Evolutionary conservation across 2,888 invertebrate species (phyloP), one percentile per base, ranked within the genome.

Genomic region (Drosophila ezoana): DNA sequence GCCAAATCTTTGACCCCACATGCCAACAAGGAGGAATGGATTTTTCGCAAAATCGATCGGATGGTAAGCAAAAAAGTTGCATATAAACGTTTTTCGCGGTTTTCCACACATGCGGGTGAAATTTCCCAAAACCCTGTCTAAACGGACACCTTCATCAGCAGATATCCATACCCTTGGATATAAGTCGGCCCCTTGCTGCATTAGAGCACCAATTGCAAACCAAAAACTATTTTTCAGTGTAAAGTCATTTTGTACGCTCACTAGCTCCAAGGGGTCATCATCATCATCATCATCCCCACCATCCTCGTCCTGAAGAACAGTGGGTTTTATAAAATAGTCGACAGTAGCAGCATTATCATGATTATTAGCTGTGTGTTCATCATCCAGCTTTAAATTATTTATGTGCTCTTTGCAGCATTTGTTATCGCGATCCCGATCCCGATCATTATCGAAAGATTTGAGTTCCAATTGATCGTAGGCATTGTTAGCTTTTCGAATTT

Each of bases 161-260:
- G 18, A 18, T 33, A 52, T 61, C 16, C 81, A 58, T 90, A 97
- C 97, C 96, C 96, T 98, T 49, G 98, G 98, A 93, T 98, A 97
- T 76, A 97, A 93, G 70, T 97, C 97, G 68, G 97, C 97, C 72
- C 97, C 98, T 92, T 98, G 98, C 89, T 98, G 96, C 94, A 99
- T 95, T 87, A 99, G 95, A 28, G 98, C 98, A 32, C 98, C 98
- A 44, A 98, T 97, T 78, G 97, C 97, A 93, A 98, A 98, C 98
- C 98, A 98, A 93, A 99, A 97, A 81, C 97, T 97, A 93, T 99
- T 97, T 82, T 95, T 95, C 70, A 97, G 92, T 61, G 95, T 96
- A 92, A 97, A 98, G 91, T 96, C 96, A 93, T 97, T 97, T 92
- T 96, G 95, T 61, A 95, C 92, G 79, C 86, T 90, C 38, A 90